A percentile compares a stretch with the other conserved stretches of the same genome.
Evolutionary conservation across 2,797 vertebrate species (phyloP).

Genomic region (Clamator glandarius): DNA sequence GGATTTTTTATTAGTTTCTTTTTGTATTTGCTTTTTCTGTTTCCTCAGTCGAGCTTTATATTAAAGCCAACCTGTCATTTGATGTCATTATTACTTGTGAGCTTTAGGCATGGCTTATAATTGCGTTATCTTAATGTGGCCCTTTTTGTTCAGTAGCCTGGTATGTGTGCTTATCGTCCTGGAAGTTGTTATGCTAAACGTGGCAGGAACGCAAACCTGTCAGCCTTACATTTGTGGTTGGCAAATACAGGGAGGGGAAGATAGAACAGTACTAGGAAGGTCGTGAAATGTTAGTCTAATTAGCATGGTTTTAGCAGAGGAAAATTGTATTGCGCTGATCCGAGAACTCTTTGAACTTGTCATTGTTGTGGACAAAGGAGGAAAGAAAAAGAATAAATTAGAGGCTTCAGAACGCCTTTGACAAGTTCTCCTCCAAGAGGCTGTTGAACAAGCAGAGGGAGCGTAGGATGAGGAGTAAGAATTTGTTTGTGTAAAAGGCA

Average conservation of each 20-base stretch:
- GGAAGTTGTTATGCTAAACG: neutral
- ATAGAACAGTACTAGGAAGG: neutral
- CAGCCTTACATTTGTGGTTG: neutral
- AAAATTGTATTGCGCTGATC: neutral
- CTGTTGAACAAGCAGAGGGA: neutral
- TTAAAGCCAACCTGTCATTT: neutral
- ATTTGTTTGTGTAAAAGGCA: slow-evolving; percentile 1
- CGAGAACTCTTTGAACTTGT: slow-evolving; percentile 39
- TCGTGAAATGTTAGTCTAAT: slow-evolving; percentile 44
- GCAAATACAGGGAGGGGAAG: neutral
- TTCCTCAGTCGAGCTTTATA: neutral
- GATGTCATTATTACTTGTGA: neutral
- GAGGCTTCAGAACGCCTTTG: neutral
- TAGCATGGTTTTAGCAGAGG: slow-evolving; percentile 6
- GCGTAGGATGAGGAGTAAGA: neutral
- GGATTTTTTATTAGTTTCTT: neutral
- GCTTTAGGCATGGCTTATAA: neutral
- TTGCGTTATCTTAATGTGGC: neutral
- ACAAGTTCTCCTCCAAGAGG: neutral
- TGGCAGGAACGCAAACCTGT: neutral
- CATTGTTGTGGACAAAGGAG: slow-evolving; percentile 8
- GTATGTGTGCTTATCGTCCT: neutral
- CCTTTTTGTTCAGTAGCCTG: neutral
- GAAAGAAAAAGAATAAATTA: neutral
- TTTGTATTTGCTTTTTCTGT: neutral